A percentile compares a stretch with the other conserved stretches of the same genome.
Conservation (phyloP, 2,797 vertebrate genomes). For the Valencia hispanica region DNA sequence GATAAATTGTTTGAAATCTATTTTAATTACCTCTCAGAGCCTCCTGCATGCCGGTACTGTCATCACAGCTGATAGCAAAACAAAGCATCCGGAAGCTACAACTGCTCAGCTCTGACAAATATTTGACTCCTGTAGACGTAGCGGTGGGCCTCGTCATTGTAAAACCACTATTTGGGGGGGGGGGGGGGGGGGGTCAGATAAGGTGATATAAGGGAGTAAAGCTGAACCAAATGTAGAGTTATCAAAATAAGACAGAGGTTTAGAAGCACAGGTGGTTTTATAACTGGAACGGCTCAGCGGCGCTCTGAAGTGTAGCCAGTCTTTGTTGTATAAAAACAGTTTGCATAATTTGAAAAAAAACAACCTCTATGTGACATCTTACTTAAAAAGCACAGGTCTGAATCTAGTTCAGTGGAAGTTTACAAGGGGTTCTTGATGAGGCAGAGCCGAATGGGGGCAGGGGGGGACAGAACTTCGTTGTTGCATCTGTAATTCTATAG, state of each 20-base stretch:
- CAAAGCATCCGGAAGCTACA: no score
- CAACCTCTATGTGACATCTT: background rate
- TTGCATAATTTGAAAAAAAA: constrained; percentile 3
- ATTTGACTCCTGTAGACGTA: no score
- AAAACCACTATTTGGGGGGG: background rate
- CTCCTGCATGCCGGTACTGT: no score
- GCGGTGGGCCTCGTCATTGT: no score
- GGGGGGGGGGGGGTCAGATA: background rate
- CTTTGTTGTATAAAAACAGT: constrained; percentile 15
- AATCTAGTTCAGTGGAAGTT: background rate
- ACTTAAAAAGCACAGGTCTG: constrained; percentile 6
- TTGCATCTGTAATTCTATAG: background rate
- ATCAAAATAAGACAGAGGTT: constrained; percentile 6
- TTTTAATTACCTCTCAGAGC: no score
- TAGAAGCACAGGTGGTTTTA: constrained; percentile 18
- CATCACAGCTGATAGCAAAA: no score
- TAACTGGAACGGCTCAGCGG: constrained; percentile 1
- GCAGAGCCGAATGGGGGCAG: background rate
- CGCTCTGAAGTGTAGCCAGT: background rate
- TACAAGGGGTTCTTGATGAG: background rate
- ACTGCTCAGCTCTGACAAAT: background rate
- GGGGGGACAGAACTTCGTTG: background rate
- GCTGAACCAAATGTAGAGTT: background rate
- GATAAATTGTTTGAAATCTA: no score
- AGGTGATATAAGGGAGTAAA: background rate